Conservation (phyloP, 2,888 invertebrate genomes). For the Matsumyia berberina region DNA sequence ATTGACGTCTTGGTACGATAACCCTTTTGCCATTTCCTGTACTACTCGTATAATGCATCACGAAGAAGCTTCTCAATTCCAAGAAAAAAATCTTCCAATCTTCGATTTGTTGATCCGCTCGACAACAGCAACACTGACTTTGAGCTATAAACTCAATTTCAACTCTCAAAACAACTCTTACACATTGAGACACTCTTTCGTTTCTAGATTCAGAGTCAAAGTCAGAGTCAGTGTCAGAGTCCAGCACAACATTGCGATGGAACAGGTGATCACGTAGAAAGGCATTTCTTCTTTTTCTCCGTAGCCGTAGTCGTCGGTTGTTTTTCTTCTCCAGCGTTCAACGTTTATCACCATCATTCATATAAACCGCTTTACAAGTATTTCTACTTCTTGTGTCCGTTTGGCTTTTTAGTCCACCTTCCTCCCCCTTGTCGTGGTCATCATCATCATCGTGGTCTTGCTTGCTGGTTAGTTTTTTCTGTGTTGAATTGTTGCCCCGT, state of each 20-base stretch:
- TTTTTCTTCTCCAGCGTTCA: constrained; percentile 61
- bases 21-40: no score
- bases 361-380: constrained; percentile 75
- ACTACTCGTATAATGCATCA: no score
- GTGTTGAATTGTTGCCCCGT: constrained; percentile 67
- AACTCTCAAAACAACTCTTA: constrained; percentile 29
- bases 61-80: no score
- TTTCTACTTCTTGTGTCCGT: constrained; percentile 74
- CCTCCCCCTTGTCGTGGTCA: background rate
- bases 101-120: no score
- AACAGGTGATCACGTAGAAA: constrained; percentile 76
- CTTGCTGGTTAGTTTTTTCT: constrained; percentile 32
- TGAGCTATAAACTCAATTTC: constrained; percentile 29
- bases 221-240: constrained; percentile 29
- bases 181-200: constrained; percentile 38
- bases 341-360: constrained; percentile 76
- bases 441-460: background rate
- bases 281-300: constrained; percentile 71
- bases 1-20: no score
- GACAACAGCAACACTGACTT: constrained; percentile 55
- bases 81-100: background rate
- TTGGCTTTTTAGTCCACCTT: constrained; percentile 71
- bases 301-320: constrained; percentile 51
- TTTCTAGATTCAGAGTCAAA: constrained; percentile 30
- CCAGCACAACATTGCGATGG: constrained; percentile 61